phyloP scores from a whole-genome alignment of 1,140 invertebrate species.

The Megalonaias nervosa region DNA sequence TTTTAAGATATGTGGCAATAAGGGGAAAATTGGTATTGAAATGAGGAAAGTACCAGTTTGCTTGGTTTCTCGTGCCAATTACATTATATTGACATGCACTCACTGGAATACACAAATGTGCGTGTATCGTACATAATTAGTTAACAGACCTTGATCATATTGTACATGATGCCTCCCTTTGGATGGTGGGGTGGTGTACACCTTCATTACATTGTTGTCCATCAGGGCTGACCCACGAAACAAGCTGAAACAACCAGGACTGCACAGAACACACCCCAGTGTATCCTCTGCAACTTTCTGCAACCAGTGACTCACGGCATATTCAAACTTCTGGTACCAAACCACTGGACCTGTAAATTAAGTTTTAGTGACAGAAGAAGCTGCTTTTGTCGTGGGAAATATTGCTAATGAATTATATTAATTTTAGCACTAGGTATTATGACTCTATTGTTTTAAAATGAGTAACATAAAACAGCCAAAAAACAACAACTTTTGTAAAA shows the following conservation, averaged over 20 bases:
- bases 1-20: too few relatives aligned
- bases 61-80: not conserved
- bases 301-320: conserved; percentile 63
- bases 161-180: conserved; percentile 76
- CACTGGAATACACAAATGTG: not conserved
- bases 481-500: too few relatives aligned
- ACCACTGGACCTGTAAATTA: conserved; percentile 54
- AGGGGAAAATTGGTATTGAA: too few relatives aligned
- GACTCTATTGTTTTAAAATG: too few relatives aligned
- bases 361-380: conserved; percentile 62
- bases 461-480: too few relatives aligned
- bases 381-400: not conserved
- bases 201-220: conserved; percentile 60
- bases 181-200: conserved; percentile 71
- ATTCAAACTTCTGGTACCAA: conserved; percentile 66
- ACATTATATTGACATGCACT: not conserved
- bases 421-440: not conserved
- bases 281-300: conserved; percentile 62
- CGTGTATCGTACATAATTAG: not conserved
- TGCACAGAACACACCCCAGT: conserved; percentile 61
- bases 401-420: not conserved
- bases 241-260: conserved; percentile 60
- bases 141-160: conserved; percentile 74
- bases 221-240: conserved; percentile 61
- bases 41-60: too few relatives aligned